Conservation (phyloP, 1,140 invertebrate genomes). For the Euschistus heros region DNA sequence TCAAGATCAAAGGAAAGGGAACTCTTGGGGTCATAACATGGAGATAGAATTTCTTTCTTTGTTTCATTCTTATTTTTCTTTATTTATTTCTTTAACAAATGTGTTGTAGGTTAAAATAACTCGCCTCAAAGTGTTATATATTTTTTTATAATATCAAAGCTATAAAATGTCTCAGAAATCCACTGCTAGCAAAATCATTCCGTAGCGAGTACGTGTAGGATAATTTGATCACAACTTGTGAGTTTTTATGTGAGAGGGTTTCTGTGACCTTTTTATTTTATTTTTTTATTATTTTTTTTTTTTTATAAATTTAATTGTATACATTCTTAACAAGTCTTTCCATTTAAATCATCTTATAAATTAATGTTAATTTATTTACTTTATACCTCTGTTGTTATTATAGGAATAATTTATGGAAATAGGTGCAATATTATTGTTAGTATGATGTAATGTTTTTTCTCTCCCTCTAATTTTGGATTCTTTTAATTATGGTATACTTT, state of each 20-base stretch:
- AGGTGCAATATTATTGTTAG: constrained; percentile 18
- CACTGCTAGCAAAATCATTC: background rate
- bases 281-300: constrained; percentile 8
- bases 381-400: constrained; percentile 16
- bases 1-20: background rate
- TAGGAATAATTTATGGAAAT: constrained; percentile 17
- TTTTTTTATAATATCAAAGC: constrained; percentile 10
- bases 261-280: constrained; percentile 7
- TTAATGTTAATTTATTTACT: constrained; percentile 18
- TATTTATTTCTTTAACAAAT: background rate
- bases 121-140: background rate
- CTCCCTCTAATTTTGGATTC: constrained; percentile 1
- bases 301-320: constrained; percentile 15
- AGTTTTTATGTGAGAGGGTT: background rate
- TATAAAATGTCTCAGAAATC: constrained; percentile 9
- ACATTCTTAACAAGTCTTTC: constrained; percentile 18
- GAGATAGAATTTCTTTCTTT: constrained; percentile 2
- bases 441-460: background rate
- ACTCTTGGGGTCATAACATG: constrained; percentile 13
- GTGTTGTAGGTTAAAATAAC: background rate
- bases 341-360: constrained; percentile 13
- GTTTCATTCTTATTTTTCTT: background rate
- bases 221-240: background rate
- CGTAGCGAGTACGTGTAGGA: constrained; percentile 3
- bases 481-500: constrained; percentile 13